Conservation (phyloP, 2,113 vertebrate species). For the Neomonachus schauinslandi region DNA sequence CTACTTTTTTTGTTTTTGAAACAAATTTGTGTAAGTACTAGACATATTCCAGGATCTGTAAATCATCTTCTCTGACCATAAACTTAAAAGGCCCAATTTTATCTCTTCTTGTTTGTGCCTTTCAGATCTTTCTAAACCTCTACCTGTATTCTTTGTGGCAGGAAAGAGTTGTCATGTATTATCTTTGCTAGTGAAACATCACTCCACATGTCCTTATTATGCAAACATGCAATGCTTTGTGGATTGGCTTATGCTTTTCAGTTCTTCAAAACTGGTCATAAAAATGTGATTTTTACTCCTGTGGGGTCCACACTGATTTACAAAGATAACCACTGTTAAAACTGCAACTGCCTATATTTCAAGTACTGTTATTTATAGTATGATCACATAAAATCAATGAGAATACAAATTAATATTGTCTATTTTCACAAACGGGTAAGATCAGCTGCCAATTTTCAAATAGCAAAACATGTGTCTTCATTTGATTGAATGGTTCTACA, state of each 20-base stretch:
- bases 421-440: conserved; percentile 64
- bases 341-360: conserved; percentile 54
- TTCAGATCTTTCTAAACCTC: conserved; percentile 66
- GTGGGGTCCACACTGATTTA: conserved; percentile 60
- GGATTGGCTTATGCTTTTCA: background rate
- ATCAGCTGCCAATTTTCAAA: conserved; percentile 51
- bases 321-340: conserved; percentile 60
- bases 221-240: background rate
- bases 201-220: background rate
- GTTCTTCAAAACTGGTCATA: background rate
- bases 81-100: conserved; percentile 35
- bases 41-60: conserved; percentile 48
- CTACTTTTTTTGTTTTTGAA: conserved; percentile 83
- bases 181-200: background rate
- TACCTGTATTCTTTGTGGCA: background rate
- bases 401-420: conserved; percentile 65
- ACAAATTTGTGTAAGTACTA: conserved; percentile 81
- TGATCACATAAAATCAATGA: conserved; percentile 69
- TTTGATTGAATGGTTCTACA: conserved; percentile 52
- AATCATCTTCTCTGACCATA: conserved; percentile 47
- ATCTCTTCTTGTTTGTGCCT: conserved; percentile 46
- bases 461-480: conserved; percentile 51
- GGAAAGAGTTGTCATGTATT: background rate
- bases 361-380: conserved; percentile 52
- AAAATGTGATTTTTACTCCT: conserved; percentile 33